Evolutionary conservation across 2,113 vertebrate species (phyloP).

Genomic region (Dicentrarchus labrax): DNA sequence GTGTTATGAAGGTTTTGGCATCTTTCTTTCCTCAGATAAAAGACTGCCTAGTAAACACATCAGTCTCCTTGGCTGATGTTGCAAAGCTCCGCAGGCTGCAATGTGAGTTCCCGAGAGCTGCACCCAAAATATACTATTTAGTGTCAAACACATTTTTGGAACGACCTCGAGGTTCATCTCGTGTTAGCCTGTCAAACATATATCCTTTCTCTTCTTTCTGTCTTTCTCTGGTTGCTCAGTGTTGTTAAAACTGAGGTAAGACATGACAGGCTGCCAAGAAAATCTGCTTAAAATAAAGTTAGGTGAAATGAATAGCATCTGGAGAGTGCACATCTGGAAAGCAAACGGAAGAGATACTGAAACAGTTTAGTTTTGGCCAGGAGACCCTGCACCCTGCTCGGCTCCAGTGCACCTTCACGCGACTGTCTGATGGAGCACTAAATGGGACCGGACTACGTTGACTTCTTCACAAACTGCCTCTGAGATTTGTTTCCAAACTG

Average conservation of each 20-base stretch:
- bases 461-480: slow-evolving; percentile 56
- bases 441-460: slow-evolving; percentile 52
- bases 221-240: slow-evolving; percentile 42
- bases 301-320: slow-evolving; percentile 71
- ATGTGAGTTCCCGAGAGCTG: slow-evolving; percentile 43
- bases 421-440: slow-evolving; percentile 37
- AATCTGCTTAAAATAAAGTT: slow-evolving; percentile 73
- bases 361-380: slow-evolving; percentile 45
- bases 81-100: slow-evolving; percentile 31
- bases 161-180: slow-evolving; percentile 52
- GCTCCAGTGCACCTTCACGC: slow-evolving; percentile 22
- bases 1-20: slow-evolving; percentile 62
- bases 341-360: slow-evolving; percentile 42
- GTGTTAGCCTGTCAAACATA: slow-evolving; percentile 57
- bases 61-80: slow-evolving; percentile 49
- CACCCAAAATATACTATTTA: slow-evolving; percentile 58
- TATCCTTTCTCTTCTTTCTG: slow-evolving; percentile 46
- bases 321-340: slow-evolving; percentile 70
- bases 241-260: slow-evolving; percentile 70
- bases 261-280: slow-evolving; percentile 67
- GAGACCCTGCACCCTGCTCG: neutral
- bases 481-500: slow-evolving; percentile 51
- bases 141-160: slow-evolving; percentile 67
- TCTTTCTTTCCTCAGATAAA: slow-evolving; percentile 64
- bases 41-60: slow-evolving; percentile 56